Base-by-base conservation (phyloP, 2,113 vertebrate genomes). In the Hyla sarda region DNA sequence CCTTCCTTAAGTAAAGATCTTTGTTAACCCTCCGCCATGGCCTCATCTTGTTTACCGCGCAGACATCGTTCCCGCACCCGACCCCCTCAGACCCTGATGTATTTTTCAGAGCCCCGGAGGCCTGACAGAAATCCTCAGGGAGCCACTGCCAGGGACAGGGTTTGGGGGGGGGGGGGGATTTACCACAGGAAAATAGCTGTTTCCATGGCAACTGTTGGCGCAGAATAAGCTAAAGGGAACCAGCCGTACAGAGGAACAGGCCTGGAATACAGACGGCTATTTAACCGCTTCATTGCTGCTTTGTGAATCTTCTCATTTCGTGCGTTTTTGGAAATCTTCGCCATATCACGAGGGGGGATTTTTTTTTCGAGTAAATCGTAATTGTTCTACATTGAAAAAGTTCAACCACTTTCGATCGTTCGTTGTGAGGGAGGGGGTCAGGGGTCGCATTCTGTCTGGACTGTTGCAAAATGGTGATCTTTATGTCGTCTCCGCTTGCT, bases 191-290 rank as follows among this genome's bases (percentile, higher is more conserved):
- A 86, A 80, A 86, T 86, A 74, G 77, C 77, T 74, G 85, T 86
- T 86, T 86, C 85, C 41, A 86, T 86, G 77, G 77, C 52, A 86
- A 86, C 85, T 3, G 30, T 41, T 81, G 67, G 84, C 50, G 67
- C 58, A 69, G 67, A 72, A 86, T 30, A 85, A 79, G 83, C 75
- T 56, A 80, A 86, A 86, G 25, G 48, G 65, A 86, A 73, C 9
- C 52, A 28, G 50, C 32, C 23, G 54, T 21, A 48, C 82, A 30
- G 34, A 32, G 58, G 25, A 85, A 30, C 73, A 78, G n/a, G 67
- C 83, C 77, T 60, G 65, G 67, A 72, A 81, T 86, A 86, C 65
- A 65, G 34, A 80, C 60, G 76, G 32, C 8, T 72, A 23, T 32
- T 86, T 86, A 86, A 86, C 76, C 75, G 7, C 1, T 72, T 81